Evolutionary conservation across 2,113 vertebrate species (phyloP).

Genomic region (Pomatostomus ruficeps): DNA sequence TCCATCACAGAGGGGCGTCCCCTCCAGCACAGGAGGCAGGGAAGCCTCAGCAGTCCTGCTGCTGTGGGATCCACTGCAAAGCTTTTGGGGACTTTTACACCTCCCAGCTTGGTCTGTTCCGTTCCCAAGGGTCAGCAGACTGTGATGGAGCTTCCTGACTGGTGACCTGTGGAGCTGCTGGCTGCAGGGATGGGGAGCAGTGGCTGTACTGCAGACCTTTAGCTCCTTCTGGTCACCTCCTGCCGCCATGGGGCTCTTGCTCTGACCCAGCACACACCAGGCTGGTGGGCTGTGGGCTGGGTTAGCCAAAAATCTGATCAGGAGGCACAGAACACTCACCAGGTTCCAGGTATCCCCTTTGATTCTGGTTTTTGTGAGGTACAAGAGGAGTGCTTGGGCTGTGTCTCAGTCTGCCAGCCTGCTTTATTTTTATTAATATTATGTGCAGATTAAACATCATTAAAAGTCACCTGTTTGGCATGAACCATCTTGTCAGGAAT

Average conservation of each 20-base stretch:
- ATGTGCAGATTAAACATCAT: neutral
- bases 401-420: neutral
- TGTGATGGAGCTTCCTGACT: rapidly evolving
- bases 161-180: rapidly evolving
- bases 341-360: neutral
- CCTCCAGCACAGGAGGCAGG: neutral
- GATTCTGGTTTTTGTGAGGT: rapidly evolving
- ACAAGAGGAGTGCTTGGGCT: neutral
- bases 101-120: neutral
- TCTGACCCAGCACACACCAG: neutral
- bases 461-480: neutral
- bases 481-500: neutral
- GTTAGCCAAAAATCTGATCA: neutral
- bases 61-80: neutral
- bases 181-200: neutral
- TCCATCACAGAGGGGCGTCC: rapidly evolving
- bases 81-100: neutral
- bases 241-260: neutral
- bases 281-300: neutral
- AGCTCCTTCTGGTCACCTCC: neutral
- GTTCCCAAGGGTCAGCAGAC: neutral
- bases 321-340: neutral
- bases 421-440: neutral
- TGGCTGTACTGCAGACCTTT: neutral
- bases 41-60: neutral